Base-by-base conservation (phyloP, 2,113 vertebrate species). In the Poicephalus gulielmi region DNA sequence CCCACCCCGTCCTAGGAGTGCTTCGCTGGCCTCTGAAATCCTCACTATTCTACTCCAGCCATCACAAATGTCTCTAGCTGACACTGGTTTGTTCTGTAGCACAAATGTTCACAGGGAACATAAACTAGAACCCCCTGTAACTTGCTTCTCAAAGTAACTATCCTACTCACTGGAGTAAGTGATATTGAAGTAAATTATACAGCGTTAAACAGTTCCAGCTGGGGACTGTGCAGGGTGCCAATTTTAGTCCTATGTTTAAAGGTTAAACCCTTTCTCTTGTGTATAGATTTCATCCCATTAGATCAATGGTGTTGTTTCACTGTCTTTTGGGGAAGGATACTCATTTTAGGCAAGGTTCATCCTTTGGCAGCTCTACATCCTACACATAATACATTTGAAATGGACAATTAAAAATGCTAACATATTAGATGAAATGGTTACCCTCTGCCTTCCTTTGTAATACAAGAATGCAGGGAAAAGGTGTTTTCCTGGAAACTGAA, bases 1-100 rank as follows among this genome's bases (percentile, higher is more conserved):
- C 16, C 11, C 7, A 46, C 1, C 5, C 10, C 17, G 1, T 0
- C 9, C 41, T 59, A 25, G 4, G 17, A 8, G 10, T 47, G 27
- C 16, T 88, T 6, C 39, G 22, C 33, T 10, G 23, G 17, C 24
- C 24, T 30, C 55, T 43, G 44, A 37, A 14, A 35, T n/a, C 31
- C 37, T 80, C 52, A 30, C 19, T 63, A 30, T 13, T 39, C 43
- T 67, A 25, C 15, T 25, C 43, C 39, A 71, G 39, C 7, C 33
- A 63, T 13, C 35, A 47, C 3, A 60, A 71, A 79, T 55, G 28
- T 52, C 49, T 63, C 55, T 35, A 70, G 41, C 44, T 78, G 55
- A 43, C 27, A 16, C 14, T 23, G 6, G 3, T 46, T 91, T 67
- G 11, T 33, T 93, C 74, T 71, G 39, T 4, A 71, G 24, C 9